Percentiles rank a stretch among this genome's conserved stretches.
These are phyloP conservation scores for Agrypnia vestita DNA, from an alignment of 1,140 invertebrate species.

Conservation along the genomic window DNA sequence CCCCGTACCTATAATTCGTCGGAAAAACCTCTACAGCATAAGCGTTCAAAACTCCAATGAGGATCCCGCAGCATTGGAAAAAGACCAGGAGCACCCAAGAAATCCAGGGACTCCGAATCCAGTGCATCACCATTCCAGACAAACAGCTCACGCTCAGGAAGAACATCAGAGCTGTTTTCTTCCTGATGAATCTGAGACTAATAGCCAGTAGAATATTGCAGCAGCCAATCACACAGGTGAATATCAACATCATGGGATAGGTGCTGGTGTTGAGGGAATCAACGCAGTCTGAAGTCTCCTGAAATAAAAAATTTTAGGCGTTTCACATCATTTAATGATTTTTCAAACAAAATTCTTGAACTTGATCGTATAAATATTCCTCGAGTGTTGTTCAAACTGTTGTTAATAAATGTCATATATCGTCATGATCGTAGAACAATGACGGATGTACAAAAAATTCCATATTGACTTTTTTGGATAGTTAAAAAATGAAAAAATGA, in stretches of 20 bases:
- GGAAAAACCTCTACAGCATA: background rate
- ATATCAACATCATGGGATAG: background rate
- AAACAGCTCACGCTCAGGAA: background rate
- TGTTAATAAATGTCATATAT: no score
- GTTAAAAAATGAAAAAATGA: no score
- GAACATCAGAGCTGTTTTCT: background rate
- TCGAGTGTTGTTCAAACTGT: no score
- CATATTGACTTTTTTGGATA: no score
- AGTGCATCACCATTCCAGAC: background rate
- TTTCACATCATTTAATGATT: no score
- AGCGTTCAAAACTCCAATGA: background rate
- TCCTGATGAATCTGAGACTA: background rate
- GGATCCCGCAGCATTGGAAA: background rate
- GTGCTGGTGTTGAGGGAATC: background rate
- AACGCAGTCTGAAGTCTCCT: background rate
- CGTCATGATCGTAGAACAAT: no score
- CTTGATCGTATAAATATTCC: no score
- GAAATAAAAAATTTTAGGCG: background rate
- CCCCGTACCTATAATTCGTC: background rate
- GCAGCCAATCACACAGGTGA: background rate
- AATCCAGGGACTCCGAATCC: background rate
- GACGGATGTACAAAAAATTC: no score
- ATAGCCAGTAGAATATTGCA: background rate
- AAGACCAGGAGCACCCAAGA: background rate
- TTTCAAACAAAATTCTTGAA: no score